A percentile compares a stretch with the other conserved stretches of the same genome.
phyloP scores from a whole-genome alignment of 2,113 vertebrate genomes.

The Paracanthobrama guichenoti region DNA sequence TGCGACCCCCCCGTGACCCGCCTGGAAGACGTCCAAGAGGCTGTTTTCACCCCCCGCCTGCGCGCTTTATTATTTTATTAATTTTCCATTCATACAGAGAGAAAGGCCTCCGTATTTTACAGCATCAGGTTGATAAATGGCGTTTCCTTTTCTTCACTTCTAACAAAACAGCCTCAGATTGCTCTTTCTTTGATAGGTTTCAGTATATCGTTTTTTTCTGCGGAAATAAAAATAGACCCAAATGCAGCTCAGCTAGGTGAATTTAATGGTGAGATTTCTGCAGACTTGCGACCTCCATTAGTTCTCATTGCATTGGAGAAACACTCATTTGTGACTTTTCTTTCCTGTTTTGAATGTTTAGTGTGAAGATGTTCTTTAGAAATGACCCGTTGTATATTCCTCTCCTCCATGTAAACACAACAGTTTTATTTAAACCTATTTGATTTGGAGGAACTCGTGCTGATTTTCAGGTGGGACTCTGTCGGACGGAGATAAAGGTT shows the following conservation, averaged over 20 bases:
- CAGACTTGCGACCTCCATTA: too few species aligned
- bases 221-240: neutral
- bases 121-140: conserved; percentile 49
- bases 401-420: neutral
- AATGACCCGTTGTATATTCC: neutral
- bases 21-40: conserved; percentile 79
- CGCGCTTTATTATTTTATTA: conserved; percentile 37
- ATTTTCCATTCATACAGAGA: conserved; percentile 35
- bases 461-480: conserved; percentile 67
- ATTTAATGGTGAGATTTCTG: neutral
- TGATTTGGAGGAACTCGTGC: conserved; percentile 31
- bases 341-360: neutral
- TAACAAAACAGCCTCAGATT: neutral
- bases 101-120: conserved; percentile 22
- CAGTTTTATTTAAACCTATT: conserved; percentile 29
- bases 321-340: neutral
- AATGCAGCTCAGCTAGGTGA: neutral
- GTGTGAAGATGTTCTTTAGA: neutral
- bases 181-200: conserved; percentile 11
- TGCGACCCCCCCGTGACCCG: conserved; percentile 69
- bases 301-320: neutral
- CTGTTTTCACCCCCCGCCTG: conserved; percentile 69
- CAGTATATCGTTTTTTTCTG: neutral
- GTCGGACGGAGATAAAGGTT: conserved; percentile 65
- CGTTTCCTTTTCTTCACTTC: conserved; percentile 38